These are phyloP conservation scores for Elanoides forficatus DNA, from an alignment of 2,113 vertebrate genomes.

Conservation along the genomic window DNA sequence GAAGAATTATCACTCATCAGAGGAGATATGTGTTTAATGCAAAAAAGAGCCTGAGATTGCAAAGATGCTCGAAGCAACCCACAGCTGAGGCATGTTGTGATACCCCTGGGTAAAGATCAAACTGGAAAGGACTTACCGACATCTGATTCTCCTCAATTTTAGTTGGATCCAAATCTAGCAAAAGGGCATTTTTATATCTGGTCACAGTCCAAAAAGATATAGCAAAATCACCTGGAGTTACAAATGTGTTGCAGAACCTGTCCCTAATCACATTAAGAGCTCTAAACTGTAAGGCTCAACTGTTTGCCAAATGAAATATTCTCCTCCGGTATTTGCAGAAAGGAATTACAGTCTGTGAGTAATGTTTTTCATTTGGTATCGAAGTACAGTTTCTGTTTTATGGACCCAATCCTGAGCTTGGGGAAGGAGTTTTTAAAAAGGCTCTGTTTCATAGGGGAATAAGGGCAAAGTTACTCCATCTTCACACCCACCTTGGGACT, in stretches of 20 bases:
- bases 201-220: constrained; percentile 33
- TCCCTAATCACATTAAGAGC: constrained; percentile 62
- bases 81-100: neutral
- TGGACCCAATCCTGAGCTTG: neutral
- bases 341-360: constrained; percentile 55
- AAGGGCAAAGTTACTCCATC: neutral
- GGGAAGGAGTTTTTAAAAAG: neutral
- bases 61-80: neutral
- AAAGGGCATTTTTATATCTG: constrained; percentile 31
- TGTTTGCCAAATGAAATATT: constrained; percentile 62
- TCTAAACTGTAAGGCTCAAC: constrained; percentile 50
- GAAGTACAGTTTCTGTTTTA: neutral
- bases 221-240: constrained; percentile 58
- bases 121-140: constrained; percentile 1
- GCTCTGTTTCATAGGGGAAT: neutral
- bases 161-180: constrained; percentile 42
- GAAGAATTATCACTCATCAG: neutral
- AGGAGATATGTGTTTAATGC: neutral
- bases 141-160: constrained; percentile 37
- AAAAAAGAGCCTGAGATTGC: neutral
- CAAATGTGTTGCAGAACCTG: constrained; percentile 69
- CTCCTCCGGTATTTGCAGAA: constrained; percentile 46
- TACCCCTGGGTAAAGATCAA: constrained; percentile 32
- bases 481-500: neutral
- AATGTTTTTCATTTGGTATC: constrained; percentile 52